Percentiles rank a stretch among this genome's conserved stretches.
These are phyloP conservation scores for Oscheius sp. DNA, from an alignment of 2,888 invertebrate species.

Conservation along the genomic window DNA sequence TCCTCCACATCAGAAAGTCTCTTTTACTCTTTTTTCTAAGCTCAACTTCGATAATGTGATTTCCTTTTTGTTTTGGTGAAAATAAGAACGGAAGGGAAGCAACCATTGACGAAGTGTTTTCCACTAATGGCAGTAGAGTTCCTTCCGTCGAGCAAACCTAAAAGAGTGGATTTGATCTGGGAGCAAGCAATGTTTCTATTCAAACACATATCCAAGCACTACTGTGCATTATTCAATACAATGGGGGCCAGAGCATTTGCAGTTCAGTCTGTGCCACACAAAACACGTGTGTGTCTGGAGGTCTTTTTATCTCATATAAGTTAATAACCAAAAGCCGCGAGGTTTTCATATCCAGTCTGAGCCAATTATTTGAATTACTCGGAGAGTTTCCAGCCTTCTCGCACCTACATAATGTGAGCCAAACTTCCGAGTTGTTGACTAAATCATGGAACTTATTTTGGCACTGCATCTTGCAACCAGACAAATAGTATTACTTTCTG, in stretches of 20 bases:
- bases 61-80: no score
- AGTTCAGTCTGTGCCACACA: background rate
- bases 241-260: background rate
- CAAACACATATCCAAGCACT: background rate
- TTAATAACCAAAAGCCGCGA: background rate
- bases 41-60: background rate
- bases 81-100: no score
- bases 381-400: background rate
- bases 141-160: background rate
- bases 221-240: slow-evolving; percentile 6
- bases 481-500: no score
- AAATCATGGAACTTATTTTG: no score
- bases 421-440: no score
- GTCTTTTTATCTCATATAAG: background rate
- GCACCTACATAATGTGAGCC: no score
- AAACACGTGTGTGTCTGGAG: background rate
- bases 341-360: slow-evolving; percentile 9
- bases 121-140: no score
- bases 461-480: no score
- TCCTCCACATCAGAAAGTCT: background rate
- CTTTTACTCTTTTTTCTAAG: background rate
- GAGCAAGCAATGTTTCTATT: background rate
- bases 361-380: slow-evolving; percentile 19
- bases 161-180: background rate
- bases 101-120: no score